Evolutionary conservation across 2,888 invertebrate genomes (phyloP), one percentile per base, ranked within the genome.

Genomic region (Nebria salina): DNA sequence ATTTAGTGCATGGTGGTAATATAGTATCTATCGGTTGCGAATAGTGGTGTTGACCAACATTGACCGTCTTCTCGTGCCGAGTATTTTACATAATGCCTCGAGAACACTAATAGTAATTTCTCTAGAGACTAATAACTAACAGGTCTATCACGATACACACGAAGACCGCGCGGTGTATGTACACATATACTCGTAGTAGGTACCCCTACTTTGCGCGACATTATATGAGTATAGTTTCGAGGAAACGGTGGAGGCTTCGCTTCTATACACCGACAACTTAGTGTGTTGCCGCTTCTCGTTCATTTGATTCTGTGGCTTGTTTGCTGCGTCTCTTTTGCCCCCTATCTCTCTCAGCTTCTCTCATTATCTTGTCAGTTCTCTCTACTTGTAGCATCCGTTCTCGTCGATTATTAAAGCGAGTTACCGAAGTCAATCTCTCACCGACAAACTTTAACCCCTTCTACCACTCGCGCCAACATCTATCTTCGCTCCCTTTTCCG

Each of bases 51-150:
- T 82, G 73, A 77, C 80, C 73, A 73, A 34, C 26, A 15, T 15
- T 73, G 42, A 42, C 43, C 15, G 42, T 41, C 20, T 34, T 42
- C 73, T 73, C 70, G 81, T 65, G 74, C 75, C 81, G 81, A 20
- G 75, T 76, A 76, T 81, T 81, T 81, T 81, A 81, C 81, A 81
- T 81, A 81, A 81, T 81, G 83, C 83, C 82, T 81, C 83, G 2
- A 7, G 81, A 82, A 82, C 84, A 84, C 85, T 85, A 85, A 82
- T 82, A 83, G 83, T 86, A 86, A 86, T 86, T 86, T 86, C 85
- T 86, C 85, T 82, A 83, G 85, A 84, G 85, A 84, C 83, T 85
- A 84, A 85, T 85, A 85, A 85, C 84, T 85, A 85, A 86, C 85
- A 84, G 84, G 84, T 83, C 83, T 84, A 84, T 85, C 84, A 84